Conservation (phyloP, 1,140 invertebrate genomes). For the Drosophila equinoxialis region DNA sequence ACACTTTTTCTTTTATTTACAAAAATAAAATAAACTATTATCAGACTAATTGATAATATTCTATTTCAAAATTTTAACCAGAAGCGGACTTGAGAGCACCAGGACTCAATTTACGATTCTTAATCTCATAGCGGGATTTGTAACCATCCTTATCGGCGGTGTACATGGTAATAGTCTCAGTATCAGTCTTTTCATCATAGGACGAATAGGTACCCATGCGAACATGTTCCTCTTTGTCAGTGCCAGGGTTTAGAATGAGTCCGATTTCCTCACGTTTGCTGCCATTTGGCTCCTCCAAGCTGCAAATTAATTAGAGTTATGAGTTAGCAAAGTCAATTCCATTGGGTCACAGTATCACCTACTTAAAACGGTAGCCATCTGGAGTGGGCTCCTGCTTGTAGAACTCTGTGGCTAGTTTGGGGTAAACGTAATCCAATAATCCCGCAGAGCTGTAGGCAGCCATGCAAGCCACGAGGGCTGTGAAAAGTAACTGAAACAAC, state of each 20-base stretch:
- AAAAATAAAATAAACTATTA: not conserved
- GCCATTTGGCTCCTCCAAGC: slow-evolving; percentile 72
- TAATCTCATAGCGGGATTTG: slow-evolving; percentile 65
- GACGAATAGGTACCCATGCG: slow-evolving; percentile 71
- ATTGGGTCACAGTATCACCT: slow-evolving; percentile 11
- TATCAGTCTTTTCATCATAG: slow-evolving; percentile 76
- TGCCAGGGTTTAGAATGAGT: slow-evolving; percentile 76
- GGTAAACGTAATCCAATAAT: slow-evolving; percentile 55
- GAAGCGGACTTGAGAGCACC: slow-evolving; percentile 68
- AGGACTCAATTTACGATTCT: slow-evolving; percentile 73
- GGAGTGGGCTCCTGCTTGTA: slow-evolving; percentile 56
- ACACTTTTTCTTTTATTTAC: not conserved
- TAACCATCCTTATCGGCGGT: slow-evolving; percentile 82
- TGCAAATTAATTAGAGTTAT: slow-evolving; percentile 1
- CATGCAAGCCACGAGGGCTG: slow-evolving; percentile 61
- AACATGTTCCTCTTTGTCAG: slow-evolving; percentile 68
- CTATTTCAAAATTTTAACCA: slow-evolving; percentile 50
- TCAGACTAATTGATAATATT: no score
- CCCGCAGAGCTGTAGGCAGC: slow-evolving; percentile 61
- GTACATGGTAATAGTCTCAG: slow-evolving; percentile 73
- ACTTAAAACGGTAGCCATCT: slow-evolving; percentile 73
- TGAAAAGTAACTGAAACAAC: slow-evolving; percentile 54
- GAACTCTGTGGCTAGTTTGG: slow-evolving; percentile 43
- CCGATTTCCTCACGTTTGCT: slow-evolving; percentile 76
- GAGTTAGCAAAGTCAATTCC: not conserved